Base-by-base conservation (phyloP, 2,888 invertebrate genomes). In the Sturmia bella region DNA sequence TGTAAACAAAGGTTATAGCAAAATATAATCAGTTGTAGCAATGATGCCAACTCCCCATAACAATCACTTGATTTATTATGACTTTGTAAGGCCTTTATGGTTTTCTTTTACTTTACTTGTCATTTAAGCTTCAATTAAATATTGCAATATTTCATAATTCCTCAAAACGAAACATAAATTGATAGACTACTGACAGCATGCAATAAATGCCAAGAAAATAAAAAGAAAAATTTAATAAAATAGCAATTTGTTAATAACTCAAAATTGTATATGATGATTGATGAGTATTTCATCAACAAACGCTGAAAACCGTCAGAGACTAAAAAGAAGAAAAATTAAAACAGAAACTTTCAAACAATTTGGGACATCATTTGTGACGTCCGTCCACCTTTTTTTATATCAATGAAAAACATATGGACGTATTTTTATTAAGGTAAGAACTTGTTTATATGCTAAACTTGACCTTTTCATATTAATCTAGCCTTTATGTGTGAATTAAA, bases 221-320 rank as follows among this genome's bases (percentile, higher is more conserved):
- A 48, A 56, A 59, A 15, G n/a, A 41, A 41, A 54, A 39, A 32
- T 32, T 32, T 32, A 12, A 24, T 15, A 54, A n/a, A 78, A 70
- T 27, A 56, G 41, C 39, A 69, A 76, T 69, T 76, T 69, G 45
- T 76, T 54, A 76, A 21, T 43, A 69, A 61, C 37, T 69, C 13
- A 61, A 69, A 76, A 69, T 15, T 15, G 17, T 54, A 63, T 43
- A 70, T 70, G 70, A 78, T 82, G 82, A 82, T 82, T 82, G 78
- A 82, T 78, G 66, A 73, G 52, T 59, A 66, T 59, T 72, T 52
- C 59, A 54, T 48, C 45, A 17, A 52, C 24, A 43, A 24, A 41
- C 45, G 45, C 32, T n/a, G 39, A 45, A 68, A 50, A 43, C 39
- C 69, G 48, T 37, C n/a, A 37, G 66, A 41, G 39, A 19, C 43